Evolutionary conservation across 2,113 vertebrate species (phyloP), one percentile per base, ranked within the genome.

Genomic region (Vanacampus margaritifer): DNA sequence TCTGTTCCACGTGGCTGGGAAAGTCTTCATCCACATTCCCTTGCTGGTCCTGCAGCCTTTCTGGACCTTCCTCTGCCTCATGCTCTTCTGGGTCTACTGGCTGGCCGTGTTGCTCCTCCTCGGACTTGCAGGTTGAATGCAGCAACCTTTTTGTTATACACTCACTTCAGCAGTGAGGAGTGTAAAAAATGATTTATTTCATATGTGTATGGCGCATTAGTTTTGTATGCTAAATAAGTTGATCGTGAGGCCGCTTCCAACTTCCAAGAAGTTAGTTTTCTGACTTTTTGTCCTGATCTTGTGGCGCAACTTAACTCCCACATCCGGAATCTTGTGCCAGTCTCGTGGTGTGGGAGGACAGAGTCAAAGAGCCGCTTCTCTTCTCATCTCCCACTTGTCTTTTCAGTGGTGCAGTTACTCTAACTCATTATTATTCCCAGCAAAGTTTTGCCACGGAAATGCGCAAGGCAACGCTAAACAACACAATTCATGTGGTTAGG

Each of bases 11-110:
- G 96, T 99, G 88, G 96, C 97, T 3, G 96, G 97, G 51, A 98
- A 98, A 84, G 97, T 99, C 63, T 99, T 99, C 84, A 94, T 93
- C 69, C 93, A 95, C 83, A 86, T 99, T 84, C 97, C 97, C 0
- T 85, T 98, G 71, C 89, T 99, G 69, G 95, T 91, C 75, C 92
- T 98, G 88, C 97, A 98, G 76, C 96, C 97, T 11, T 93, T 99
- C 80, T 98, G 96, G 96, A 98, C 96, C 19, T 98, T 98, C 82
- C 89, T 98, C 79, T 93, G 93, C 73, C 95, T 99, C 79, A 91
- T 96, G 76, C 74, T 97, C 12, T 99, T 99, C 88, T 99, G 97
- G 97, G 85, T 89, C 0, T 99, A 96, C 84, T 99, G 97, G 97
- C 93, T 98, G 60, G 90, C 88, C 51, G 94, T 97, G 51, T 88